Evolutionary conservation across 2,888 invertebrate species (phyloP), one percentile per base, ranked within the genome.

Genomic region (Gymnosoma rotundatum): DNA sequence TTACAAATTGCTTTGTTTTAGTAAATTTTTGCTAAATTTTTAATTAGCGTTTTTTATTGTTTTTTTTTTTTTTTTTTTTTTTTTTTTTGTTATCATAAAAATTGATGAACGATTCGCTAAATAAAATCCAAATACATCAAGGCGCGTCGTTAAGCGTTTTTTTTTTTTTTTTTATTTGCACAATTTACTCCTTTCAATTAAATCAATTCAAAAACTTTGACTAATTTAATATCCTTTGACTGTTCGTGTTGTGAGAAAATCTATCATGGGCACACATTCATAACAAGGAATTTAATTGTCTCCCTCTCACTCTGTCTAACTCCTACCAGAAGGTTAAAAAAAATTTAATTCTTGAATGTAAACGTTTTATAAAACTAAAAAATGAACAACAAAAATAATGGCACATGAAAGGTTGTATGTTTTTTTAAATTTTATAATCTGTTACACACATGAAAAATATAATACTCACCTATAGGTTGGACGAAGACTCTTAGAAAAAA

Each of bases 191-290:
- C 60, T 32, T 66, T 60, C 66, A 79, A 66, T 73, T 58, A 45
- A 52, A 67, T 50, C 64, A 50, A 78, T 20, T 16, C 32, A 80
- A 60, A 54, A 69, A 54, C 80, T 74, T 74, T 80, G 74, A 61
- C 61, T 80, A 80, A 80, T 80, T 80, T 74, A 80, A 80, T 80
- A 80, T 69, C 80, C 69, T 74, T 74, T 56, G 16, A 10, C 21
- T 25, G 48, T 48, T 58, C 36, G 38, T 58, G 21, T 50, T 58
- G 36, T 12, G 10, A 67, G 42, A 67, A 76, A 50, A 58, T 67
- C 58, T 67, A 60, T 60, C 67, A 67, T 50, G 36, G 36, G 74
- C 61, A 69, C 14, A 45, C 50, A 25, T 76, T 52, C 48, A 52
- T 61, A 69, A 78, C 60, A 61, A 61, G 32, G 52, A 54, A 38